These are phyloP conservation scores for Mustelus asterias DNA, from an alignment of 2,113 vertebrate genomes.

Conservation along the genomic window DNA sequence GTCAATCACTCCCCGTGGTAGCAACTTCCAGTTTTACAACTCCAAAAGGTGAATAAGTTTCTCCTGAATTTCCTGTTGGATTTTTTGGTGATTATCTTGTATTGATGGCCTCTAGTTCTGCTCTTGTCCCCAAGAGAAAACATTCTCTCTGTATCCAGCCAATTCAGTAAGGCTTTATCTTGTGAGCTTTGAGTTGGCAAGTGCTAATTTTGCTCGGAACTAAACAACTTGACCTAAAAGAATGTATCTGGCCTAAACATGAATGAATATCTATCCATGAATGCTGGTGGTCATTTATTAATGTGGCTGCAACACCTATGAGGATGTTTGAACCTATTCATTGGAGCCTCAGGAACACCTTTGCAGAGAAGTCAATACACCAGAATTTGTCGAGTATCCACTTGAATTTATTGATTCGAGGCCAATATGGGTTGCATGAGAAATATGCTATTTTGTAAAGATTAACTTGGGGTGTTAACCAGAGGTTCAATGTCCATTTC, in stretches of 20 bases:
- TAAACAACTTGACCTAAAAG: background rate
- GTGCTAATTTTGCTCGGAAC: background rate
- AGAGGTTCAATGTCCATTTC: background rate
- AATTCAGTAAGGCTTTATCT: background rate
- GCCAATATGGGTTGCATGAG: background rate
- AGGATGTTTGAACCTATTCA: background rate
- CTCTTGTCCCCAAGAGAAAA: background rate
- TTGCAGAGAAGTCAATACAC: background rate
- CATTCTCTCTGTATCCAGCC: background rate
- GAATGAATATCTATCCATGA: background rate
- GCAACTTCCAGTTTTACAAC: background rate
- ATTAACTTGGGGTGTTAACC: background rate
- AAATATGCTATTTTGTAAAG: background rate
- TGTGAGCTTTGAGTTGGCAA: background rate
- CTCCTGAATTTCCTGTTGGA: background rate
- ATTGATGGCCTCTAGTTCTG: background rate
- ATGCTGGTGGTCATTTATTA: background rate
- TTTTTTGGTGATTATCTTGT: background rate
- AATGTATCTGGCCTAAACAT: background rate
- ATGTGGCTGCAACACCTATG: background rate
- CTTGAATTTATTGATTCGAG: background rate
- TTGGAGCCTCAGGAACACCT: background rate
- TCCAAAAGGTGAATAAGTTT: background rate
- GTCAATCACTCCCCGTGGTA: background rate
- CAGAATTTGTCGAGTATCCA: background rate